phyloP scores from a whole-genome alignment of 1,140 invertebrate species.

The Centruroides sculpturatus region DNA sequence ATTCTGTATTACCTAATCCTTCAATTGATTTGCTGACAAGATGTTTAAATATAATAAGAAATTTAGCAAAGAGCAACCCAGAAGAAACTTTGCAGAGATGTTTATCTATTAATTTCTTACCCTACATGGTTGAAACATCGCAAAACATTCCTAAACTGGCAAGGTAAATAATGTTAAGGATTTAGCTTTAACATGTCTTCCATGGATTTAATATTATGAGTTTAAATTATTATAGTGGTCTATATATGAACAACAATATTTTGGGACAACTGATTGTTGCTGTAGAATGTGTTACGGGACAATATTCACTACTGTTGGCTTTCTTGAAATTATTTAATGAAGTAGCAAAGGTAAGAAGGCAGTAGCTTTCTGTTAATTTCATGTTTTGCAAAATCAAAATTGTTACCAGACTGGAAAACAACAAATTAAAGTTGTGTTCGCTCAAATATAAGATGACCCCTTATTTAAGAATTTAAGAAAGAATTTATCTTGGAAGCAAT shows the following conservation, averaged over 20 bases:
- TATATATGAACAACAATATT: constrained; percentile 8
- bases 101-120: no score
- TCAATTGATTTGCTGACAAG: background rate
- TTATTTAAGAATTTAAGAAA: no score
- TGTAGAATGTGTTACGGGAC: constrained; percentile 27
- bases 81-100: background rate
- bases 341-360: constrained; percentile 23
- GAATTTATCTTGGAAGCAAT: no score
- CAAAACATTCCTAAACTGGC: no score
- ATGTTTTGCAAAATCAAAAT: no score
- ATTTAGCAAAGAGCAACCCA: background rate
- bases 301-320: constrained; percentile 29
- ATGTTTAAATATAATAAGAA: background rate
- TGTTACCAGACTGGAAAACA: no score
- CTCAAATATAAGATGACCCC: no score
- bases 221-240: constrained; percentile 1
- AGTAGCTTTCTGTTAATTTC: no score
- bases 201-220: no score
- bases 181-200: no score
- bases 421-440: no score
- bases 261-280: constrained; percentile 29
- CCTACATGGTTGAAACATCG: no score
- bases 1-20: background rate
- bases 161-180: background rate
- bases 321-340: constrained; percentile 27